Evolutionary conservation across 1,140 invertebrate genomes (phyloP).

Genomic region (Caenorhabditis remanei): DNA sequence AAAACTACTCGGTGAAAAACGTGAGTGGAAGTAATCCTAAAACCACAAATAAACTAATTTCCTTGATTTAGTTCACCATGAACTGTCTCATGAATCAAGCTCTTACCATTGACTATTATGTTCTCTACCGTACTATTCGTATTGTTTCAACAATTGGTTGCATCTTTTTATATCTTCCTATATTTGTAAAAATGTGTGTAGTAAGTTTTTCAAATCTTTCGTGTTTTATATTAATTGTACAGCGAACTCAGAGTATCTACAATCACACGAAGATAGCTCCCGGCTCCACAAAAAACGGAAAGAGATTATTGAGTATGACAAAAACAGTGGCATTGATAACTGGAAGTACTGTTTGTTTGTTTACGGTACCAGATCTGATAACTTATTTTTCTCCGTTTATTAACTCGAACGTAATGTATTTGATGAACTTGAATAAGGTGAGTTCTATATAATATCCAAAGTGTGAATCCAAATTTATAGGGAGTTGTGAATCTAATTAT

Average conservation of each 20-base stretch:
- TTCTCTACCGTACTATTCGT: constrained; percentile 24
- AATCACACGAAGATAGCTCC: constrained; percentile 34
- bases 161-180: constrained; percentile 13
- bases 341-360: constrained; percentile 23
- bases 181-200: constrained; percentile 34
- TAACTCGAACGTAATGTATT: neutral
- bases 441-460: neutral
- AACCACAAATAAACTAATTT: neutral
- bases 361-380: constrained; percentile 5
- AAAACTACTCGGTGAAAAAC: neutral
- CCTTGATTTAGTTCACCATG: constrained; percentile 21
- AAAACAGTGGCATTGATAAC: constrained; percentile 44
- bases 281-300: constrained; percentile 15
- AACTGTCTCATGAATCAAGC: constrained; percentile 43
- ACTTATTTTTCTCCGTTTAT: constrained; percentile 24
- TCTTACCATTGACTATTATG: neutral
- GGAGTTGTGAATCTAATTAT: neutral
- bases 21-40: neutral
- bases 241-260: constrained; percentile 49
- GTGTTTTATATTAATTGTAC: neutral
- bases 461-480: too few relatives aligned
- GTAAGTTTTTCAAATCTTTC: neutral
- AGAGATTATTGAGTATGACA: constrained; percentile 29
- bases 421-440: constrained; percentile 46
- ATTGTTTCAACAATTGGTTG: constrained; percentile 27